phyloP scores from a whole-genome alignment of 2,797 vertebrate genomes.

The Buceros bicornis region DNA sequence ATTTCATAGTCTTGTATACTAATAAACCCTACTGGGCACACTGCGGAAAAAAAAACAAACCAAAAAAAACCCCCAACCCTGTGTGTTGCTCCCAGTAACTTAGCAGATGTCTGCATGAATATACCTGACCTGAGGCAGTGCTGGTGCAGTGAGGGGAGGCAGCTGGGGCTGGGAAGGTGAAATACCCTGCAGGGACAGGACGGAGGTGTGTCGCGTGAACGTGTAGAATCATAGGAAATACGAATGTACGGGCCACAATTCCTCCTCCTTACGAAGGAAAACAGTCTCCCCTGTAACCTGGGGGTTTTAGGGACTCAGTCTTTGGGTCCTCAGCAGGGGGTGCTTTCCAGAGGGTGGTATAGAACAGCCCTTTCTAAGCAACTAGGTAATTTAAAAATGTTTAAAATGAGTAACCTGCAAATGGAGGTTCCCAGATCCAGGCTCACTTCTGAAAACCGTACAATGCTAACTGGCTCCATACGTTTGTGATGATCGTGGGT shows the following conservation, averaged over 20 bases:
- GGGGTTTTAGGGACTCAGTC: background rate
- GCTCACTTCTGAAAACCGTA: background rate
- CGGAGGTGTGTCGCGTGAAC: background rate
- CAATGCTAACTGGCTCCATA: background rate
- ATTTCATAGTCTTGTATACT: background rate
- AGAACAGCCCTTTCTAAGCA: background rate
- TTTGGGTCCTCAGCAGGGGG: background rate
- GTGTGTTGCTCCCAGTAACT: background rate
- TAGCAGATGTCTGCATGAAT: background rate
- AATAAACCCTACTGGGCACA: background rate
- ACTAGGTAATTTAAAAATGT: background rate
- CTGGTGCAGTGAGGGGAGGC: background rate
- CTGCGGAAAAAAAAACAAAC: background rate
- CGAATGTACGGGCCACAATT: background rate
- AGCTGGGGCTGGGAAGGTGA: background rate
- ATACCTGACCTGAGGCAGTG: background rate
- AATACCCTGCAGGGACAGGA: background rate
- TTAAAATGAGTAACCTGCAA: background rate
- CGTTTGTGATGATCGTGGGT: background rate
- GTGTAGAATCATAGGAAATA: background rate
- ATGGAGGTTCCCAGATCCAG: background rate
- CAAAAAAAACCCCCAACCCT: no score
- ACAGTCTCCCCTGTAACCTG: accelerated
- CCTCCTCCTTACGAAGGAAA: background rate
- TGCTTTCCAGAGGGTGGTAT: background rate